Evolutionary conservation across 2,113 vertebrate species (phyloP).

Genomic region (Empidonax alnorum): DNA sequence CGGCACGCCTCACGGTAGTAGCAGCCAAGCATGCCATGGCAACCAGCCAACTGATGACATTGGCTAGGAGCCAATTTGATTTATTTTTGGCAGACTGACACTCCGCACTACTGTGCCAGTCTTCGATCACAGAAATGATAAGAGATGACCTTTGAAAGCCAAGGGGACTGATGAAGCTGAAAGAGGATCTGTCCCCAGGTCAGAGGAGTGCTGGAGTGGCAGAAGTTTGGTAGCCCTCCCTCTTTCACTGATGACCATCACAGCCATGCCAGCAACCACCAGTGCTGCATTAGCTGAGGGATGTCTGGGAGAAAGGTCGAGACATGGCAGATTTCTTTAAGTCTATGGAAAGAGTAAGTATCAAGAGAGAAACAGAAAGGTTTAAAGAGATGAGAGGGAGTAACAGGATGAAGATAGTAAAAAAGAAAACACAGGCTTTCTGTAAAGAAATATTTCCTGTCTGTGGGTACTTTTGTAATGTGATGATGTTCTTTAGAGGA

Average conservation of each 20-base stretch:
- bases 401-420: background rate
- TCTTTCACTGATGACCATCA: background rate
- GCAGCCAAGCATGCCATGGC: constrained; percentile 16
- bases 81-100: constrained; percentile 43
- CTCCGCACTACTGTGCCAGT: background rate
- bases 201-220: background rate
- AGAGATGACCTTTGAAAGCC: constrained; percentile 49
- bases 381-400: background rate
- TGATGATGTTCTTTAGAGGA: background rate
- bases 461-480: background rate
- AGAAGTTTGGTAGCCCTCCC: constrained; percentile 22
- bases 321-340: background rate
- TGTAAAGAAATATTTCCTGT: background rate
- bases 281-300: background rate
- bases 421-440: background rate
- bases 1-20: background rate
- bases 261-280: background rate
- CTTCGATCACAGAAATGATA: background rate
- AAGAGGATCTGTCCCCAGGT: constrained; percentile 13
- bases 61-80: constrained; percentile 43
- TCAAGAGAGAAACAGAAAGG: background rate
- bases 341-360: background rate
- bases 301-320: background rate
- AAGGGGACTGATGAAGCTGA: constrained; percentile 17
- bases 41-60: constrained; percentile 19